Base-by-base conservation (phyloP, 2,888 invertebrate species). In the Aphrophora alni region DNA sequence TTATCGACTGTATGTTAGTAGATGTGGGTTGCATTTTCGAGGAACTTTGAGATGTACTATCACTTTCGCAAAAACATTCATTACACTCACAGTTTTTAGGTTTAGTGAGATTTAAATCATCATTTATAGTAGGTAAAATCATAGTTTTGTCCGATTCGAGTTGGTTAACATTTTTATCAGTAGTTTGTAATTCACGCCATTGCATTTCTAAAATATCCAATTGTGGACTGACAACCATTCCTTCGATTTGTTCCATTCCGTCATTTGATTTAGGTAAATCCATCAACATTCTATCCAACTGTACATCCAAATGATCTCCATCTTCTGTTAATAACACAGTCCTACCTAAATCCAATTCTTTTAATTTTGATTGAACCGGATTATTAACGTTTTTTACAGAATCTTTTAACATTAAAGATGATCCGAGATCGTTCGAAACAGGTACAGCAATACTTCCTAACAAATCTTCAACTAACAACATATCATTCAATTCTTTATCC, bases 171-270 rank as follows among this genome's bases (percentile, higher is more conserved):
- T 14, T 77, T 77, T 17, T 68, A 59, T 59, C 10, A 2, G 59
- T 38, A 14, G 4, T 69, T 38, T 77, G 77, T 10, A 77, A 59
- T 59, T 81, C 81, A 72, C 75, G 78, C 81, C 81, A 81, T 69
- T 81, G 81, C 24, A 82, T 78, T 21, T 83, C 83, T 27, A 83
- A 74, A 59, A 83, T 81, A 59, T 83, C 83, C 38, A 83, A 69
- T 75, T 83, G 82, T 4, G 83, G 82, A 25, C 82, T 82, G 68
- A 83, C 75, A 73, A 83, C 81, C 17, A 81, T 81, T 44, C 81
- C 81, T 27, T 79, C 80, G 0, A 83, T 59, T 10, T 59, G 59
- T 21, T 59, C 59, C 59, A 59, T 21, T 7, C 59, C 80, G 38
- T 81, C 74, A 51, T 75, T 71, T 26, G 75, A 68, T 70, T 81